phyloP scores from a whole-genome alignment of 1,140 invertebrate species.

The Gryon sp. region DNA sequence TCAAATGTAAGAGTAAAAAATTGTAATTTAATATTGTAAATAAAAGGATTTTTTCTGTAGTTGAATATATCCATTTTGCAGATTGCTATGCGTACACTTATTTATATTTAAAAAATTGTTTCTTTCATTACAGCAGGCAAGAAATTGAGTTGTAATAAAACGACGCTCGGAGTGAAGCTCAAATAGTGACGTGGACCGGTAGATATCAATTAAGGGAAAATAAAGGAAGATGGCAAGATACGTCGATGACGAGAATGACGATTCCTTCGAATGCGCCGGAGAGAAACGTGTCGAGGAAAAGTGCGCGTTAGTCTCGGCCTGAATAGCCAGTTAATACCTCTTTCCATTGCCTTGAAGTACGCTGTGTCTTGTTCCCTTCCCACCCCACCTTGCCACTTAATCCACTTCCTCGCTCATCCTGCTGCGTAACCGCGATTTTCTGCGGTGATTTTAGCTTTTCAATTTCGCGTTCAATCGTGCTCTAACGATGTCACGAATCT shows the following conservation, averaged over 20 bases:
- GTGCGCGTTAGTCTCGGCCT: constrained; percentile 79
- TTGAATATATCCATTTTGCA: no score
- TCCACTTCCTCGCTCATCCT: constrained; percentile 29
- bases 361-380: constrained; percentile 14
- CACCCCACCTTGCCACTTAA: constrained; percentile 12
- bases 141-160: constrained; percentile 41
- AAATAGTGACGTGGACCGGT: constrained; percentile 48
- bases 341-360: constrained; percentile 51
- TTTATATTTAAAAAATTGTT: constrained; percentile 1
- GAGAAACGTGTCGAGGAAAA: constrained; percentile 78
- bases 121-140: constrained; percentile 1
- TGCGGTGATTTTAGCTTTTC: constrained; percentile 34
- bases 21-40: no score
- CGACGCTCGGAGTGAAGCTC: constrained; percentile 20
- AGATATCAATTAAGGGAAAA: constrained; percentile 63
- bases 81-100: no score
- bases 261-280: constrained; percentile 59
- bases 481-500: constrained; percentile 2
- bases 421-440: constrained; percentile 37
- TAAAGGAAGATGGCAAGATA: constrained; percentile 49
- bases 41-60: no score
- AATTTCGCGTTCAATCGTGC: constrained; percentile 30
- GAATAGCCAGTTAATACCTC: constrained; percentile 77
- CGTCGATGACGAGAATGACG: constrained; percentile 56
- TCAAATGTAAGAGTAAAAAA: no score